Evolutionary conservation across 2,797 vertebrate genomes (phyloP).

Genomic region (Xerus rutilus): DNA sequence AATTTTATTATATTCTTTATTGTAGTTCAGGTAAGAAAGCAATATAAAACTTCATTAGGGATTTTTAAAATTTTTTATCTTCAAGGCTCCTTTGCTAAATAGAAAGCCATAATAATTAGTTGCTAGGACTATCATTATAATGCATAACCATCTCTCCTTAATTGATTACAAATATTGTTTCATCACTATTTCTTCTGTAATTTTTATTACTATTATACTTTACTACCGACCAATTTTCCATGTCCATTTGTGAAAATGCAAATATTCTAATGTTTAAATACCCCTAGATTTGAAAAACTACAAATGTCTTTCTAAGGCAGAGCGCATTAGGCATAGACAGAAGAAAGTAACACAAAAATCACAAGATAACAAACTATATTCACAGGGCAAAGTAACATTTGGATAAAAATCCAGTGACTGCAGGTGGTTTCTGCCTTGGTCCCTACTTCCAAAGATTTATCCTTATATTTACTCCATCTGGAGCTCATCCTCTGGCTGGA

Average conservation of each 20-base stretch:
- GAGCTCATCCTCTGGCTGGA: not conserved
- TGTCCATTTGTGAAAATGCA: constrained; percentile 7
- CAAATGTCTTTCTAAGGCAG: not conserved
- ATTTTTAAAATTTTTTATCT: not conserved
- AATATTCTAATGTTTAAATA: constrained; percentile 32
- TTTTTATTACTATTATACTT: not conserved
- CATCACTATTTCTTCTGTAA: not conserved
- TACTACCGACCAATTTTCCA: not conserved
- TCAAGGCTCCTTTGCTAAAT: not conserved
- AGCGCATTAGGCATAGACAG: not conserved
- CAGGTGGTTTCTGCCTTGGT: not conserved
- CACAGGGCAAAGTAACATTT: not conserved
- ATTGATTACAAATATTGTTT: constrained; percentile 39
- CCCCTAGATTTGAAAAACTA: not conserved
- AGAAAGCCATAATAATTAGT: constrained; percentile 28
- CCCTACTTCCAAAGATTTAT: not conserved
- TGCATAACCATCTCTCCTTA: not conserved
- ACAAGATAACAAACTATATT: not conserved
- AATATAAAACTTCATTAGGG: not conserved
- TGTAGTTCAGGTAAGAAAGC: not conserved
- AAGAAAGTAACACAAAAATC: not conserved
- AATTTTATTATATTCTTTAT: not conserved
- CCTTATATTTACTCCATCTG: not conserved
- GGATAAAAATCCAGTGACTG: not conserved
- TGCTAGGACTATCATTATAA: not conserved